Base-by-base conservation (phyloP, 1,140 invertebrate genomes). In the Helicorthomorpha holstii region DNA sequence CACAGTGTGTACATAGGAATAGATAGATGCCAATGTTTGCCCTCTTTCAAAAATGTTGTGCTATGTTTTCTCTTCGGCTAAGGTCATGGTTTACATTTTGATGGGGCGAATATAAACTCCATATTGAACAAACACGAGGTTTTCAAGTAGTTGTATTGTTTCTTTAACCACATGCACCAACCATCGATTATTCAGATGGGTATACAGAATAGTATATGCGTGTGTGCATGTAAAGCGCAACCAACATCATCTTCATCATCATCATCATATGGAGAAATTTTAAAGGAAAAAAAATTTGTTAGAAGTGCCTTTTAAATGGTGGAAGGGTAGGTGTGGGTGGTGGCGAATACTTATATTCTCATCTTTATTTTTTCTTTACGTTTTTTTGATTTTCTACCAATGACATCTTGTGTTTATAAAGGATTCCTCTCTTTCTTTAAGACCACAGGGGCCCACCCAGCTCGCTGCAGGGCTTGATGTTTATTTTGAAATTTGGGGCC, bases 401-500 rank as follows among this genome's bases (percentile, higher is more conserved):
- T 34, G 29, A 34, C 29, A 34, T 34, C 29, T 34, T 34, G 7
- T 34, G 29, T 34, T 34, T 34, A 34, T 16, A 34, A 34, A 34
- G 29, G 29, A 34, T 34, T 34, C 29, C 29, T 16, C n/a, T n/a
- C n/a, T n/a, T n/a, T n/a, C n/a, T n/a, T n/a, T 34, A 7, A 34
- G 29, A 34, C 29, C 29, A 34, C 29, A 34, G 29, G 29, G 29
- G 44, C 44, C 44, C 44, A 46, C 44, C 7, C 44, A 46, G 19
- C 19, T 4, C 12, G 44, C 25, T 46, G 21, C n/a, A 16, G 29
- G 7, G 7, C 29, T 16, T 7, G 7, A 16, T 46, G 44, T 46
- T 46, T 46, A 46, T 46, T 46, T 46, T 46, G 44, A 46, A 46
- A 22, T 46, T 46, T 22, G 7, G 44, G 19, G 44, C 44, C 44